Conservation (phyloP, 2,888 invertebrate genomes). For the Machimus atricapillus region DNA sequence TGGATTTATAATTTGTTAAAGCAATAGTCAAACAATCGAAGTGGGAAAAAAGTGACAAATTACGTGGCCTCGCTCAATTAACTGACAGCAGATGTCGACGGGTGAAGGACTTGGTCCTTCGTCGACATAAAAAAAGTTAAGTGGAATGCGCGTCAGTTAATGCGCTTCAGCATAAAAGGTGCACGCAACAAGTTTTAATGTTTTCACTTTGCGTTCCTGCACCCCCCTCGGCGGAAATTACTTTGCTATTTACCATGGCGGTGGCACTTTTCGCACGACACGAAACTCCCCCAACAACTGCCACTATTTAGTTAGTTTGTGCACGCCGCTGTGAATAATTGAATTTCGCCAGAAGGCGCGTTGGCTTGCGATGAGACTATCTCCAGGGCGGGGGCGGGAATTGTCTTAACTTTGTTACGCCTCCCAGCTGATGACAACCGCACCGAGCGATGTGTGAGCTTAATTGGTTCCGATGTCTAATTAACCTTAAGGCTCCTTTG, state of each 20-base stretch:
- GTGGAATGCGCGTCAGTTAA: not conserved
- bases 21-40: not conserved
- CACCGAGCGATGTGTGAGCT: not conserved
- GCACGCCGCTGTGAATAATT: not conserved
- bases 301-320: not conserved
- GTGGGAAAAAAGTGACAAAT: not conserved
- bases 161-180: not conserved
- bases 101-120: not conserved
- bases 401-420: not conserved
- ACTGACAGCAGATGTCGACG: not conserved
- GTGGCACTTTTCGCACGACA: not conserved
- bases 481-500: not conserved
- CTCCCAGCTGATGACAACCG: not conserved
- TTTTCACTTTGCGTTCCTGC: not conserved
- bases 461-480: not conserved
- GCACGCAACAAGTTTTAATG: not conserved
- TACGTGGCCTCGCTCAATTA: not conserved
- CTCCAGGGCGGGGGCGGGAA: not conserved
- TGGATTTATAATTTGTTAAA: not conserved
- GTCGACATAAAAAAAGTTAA: not conserved
- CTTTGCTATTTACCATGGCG: not conserved
- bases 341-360: not conserved
- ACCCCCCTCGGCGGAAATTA: not conserved
- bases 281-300: not conserved
- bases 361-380: not conserved